Percentiles rank a stretch among this genome's conserved stretches.
Conservation (phyloP, 1,140 invertebrate species). For the Lepidostoma basale region DNA sequence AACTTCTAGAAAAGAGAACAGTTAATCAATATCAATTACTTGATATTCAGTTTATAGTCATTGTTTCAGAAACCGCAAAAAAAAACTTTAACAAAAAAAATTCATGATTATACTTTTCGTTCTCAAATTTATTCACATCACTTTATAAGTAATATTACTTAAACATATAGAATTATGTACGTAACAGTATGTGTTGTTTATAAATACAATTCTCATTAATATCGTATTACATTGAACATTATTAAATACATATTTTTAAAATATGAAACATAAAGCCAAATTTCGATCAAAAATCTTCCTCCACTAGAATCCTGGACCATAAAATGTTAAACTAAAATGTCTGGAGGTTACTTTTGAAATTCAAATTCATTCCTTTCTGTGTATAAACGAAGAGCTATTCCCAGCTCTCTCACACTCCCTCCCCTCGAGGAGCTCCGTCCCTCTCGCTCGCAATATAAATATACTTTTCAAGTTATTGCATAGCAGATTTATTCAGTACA, state of each 20-base stretch:
- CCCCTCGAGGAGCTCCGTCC: slow-evolving; percentile 5
- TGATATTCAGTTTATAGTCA: too few species aligned
- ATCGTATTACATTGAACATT: not conserved
- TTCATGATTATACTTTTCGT: too few species aligned
- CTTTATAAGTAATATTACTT: too few species aligned
- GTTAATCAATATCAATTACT: too few species aligned
- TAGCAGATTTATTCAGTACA: slow-evolving; percentile 45
- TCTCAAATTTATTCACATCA: too few species aligned
- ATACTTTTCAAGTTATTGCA: slow-evolving; percentile 44
- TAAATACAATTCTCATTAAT: not conserved
- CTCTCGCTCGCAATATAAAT: slow-evolving; percentile 41
- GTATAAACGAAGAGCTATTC: too few species aligned
- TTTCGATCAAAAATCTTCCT: not conserved
- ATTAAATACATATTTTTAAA: not conserved
- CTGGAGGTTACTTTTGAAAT: slow-evolving; percentile 46
- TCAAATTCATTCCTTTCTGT: slow-evolving; percentile 43
- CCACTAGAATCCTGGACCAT: slow-evolving; percentile 36
- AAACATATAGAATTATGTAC: too few species aligned
- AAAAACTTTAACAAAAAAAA: too few species aligned
- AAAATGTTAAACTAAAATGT: slow-evolving; percentile 45
- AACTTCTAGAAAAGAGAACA: too few species aligned
- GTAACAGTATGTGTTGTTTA: too few species aligned
- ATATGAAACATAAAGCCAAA: not conserved
- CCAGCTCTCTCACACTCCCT: slow-evolving; percentile 5
- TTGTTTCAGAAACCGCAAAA: too few species aligned